Evolutionary conservation across 1,140 invertebrate genomes (phyloP).

Genomic region (Aphelenchoides besseyi): DNA sequence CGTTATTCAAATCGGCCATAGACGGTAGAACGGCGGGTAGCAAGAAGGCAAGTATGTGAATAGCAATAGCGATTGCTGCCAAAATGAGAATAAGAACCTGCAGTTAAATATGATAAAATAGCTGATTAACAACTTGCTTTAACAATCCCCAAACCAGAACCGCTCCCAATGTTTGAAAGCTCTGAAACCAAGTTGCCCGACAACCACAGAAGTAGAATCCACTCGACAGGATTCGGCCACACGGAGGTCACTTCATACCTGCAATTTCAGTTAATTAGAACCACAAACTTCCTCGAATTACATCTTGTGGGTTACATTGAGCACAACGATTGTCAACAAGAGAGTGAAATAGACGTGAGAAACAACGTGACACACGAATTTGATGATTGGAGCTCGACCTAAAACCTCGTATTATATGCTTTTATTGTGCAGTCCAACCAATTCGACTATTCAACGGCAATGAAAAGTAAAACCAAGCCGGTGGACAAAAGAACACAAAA

Average conservation of each 20-base stretch:
- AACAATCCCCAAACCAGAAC: conserved; percentile 76
- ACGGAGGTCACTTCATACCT: conserved; percentile 70
- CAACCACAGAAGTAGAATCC: conserved; percentile 88
- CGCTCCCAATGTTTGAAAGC: conserved; percentile 90
- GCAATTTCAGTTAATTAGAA: conserved; percentile 58
- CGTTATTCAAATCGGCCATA: conserved; percentile 67
- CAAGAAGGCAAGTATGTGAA: conserved; percentile 77
- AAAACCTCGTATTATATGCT: conserved; percentile 14
- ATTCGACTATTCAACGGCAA: conserved; percentile 89
- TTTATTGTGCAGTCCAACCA: conserved; percentile 66
- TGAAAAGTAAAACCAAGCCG: conserved; percentile 92
- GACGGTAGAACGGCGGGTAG: conserved; percentile 62
- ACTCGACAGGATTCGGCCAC: conserved; percentile 82
- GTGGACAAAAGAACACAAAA: conserved; percentile 84
- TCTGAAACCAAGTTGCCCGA: conserved; percentile 91
- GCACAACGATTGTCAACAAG: conserved; percentile 71
- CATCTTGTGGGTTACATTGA: conserved; percentile 56
- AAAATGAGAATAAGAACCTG: conserved; percentile 81
- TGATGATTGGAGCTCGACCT: conserved; percentile 78
- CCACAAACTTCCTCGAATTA: conserved; percentile 45
- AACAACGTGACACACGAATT: conserved; percentile 97
- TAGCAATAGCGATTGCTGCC: conserved; percentile 82
- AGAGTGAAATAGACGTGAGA: conserved; percentile 96
- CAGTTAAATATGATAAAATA: conserved; percentile 59
- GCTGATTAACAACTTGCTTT: conserved; percentile 42